Evolutionary conservation across 2,113 vertebrate genomes (phyloP).

Genomic region (Colossoma macropomum): DNA sequence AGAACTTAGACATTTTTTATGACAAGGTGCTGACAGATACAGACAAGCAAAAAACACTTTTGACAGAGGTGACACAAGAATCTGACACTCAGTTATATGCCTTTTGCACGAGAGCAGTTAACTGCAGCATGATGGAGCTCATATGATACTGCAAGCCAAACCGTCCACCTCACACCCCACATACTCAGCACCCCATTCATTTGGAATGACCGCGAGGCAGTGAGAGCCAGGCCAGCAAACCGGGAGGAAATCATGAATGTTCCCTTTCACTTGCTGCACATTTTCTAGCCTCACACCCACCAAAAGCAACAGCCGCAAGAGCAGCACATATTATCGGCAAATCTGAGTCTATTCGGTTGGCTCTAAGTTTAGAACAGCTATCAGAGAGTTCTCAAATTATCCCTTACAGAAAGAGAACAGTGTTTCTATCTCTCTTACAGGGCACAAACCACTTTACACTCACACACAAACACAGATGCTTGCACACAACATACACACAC

Average conservation of each 20-base stretch:
- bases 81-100: background rate
- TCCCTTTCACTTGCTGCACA: constrained; percentile 48
- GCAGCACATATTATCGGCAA: constrained; percentile 21
- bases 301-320: constrained; percentile 14
- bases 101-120: constrained; percentile 12
- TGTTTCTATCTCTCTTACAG: constrained; percentile 5
- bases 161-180: constrained; percentile 34
- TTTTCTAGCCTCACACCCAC: constrained; percentile 12
- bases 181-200: constrained; percentile 43
- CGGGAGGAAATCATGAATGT: constrained; percentile 49
- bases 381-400: constrained; percentile 23
- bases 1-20: background rate
- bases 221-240: constrained; percentile 37
- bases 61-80: constrained; percentile 7
- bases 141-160: constrained; percentile 26
- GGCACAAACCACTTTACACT: constrained; percentile 1
- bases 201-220: constrained; percentile 32
- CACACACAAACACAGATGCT: constrained; percentile 11
- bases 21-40: background rate
- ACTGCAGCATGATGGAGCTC: constrained; percentile 16
- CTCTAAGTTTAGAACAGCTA: constrained; percentile 42
- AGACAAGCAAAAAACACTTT: background rate
- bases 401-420: constrained; percentile 31
- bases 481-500: constrained; percentile 7
- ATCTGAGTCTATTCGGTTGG: constrained; percentile 24